These are phyloP conservation scores for Brachyopa scutellaris DNA, from an alignment of 2,888 invertebrate genomes.

Conservation along the genomic window DNA sequence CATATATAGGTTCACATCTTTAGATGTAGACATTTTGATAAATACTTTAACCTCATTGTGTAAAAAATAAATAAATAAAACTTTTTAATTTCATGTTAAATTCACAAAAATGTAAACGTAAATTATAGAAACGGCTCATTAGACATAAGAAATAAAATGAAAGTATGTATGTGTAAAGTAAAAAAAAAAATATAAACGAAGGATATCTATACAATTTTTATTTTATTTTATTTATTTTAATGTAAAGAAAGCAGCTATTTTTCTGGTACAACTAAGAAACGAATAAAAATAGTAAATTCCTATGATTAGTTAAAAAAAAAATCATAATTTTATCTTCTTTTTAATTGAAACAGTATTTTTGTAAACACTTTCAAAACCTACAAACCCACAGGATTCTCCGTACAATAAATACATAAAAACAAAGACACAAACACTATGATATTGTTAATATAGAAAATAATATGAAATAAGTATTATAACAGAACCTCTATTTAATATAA, in stretches of 20 bases:
- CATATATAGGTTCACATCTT: conserved; percentile 37
- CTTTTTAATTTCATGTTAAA: conserved; percentile 39
- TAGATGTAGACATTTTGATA: conserved; percentile 62
- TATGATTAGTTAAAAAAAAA: conserved; percentile 51
- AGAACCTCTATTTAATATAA: conserved; percentile 69
- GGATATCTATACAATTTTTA: neutral
- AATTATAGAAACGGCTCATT: conserved; percentile 37
- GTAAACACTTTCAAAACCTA: conserved; percentile 40
- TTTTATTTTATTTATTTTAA: conserved; percentile 32
- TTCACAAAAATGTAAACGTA: conserved; percentile 6
- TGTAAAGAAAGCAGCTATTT: conserved; percentile 32
- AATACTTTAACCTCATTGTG: conserved; percentile 51
- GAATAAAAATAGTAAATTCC: conserved; percentile 63
- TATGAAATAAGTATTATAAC: conserved; percentile 58
- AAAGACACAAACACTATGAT: conserved; percentile 43
- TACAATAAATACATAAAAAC: conserved; percentile 31
- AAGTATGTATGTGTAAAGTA: neutral
- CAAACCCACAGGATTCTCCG: conserved; percentile 57
- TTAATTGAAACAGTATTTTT: conserved; percentile 61
- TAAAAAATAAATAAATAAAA: conserved; percentile 24
- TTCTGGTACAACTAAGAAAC: conserved; percentile 24
- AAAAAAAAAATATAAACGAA: neutral
- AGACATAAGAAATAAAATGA: conserved; percentile 10
- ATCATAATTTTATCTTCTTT: conserved; percentile 24
- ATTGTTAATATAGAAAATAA: conserved; percentile 67